Percentiles rank a stretch among this genome's conserved stretches.
Evolutionary conservation across 2,888 invertebrate species (phyloP).

Genomic region (Cryptocephalus moraei): DNA sequence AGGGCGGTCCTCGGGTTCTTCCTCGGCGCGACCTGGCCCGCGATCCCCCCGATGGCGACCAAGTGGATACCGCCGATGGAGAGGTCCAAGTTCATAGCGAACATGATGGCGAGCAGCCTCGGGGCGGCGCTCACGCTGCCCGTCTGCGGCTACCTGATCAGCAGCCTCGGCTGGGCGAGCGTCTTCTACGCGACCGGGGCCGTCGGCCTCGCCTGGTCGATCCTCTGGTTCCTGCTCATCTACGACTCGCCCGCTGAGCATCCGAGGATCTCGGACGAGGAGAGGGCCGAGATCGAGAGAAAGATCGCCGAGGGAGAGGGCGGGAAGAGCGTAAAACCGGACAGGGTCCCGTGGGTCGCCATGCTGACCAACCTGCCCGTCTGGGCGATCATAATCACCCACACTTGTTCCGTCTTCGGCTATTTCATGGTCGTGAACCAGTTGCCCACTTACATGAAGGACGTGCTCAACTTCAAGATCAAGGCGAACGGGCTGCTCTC

Average conservation of each 20-base stretch:
- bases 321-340: slow-evolving; percentile 29
- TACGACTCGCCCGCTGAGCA: slow-evolving; percentile 75
- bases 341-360: slow-evolving; percentile 62
- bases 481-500: slow-evolving; percentile 79
- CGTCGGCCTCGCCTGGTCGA: slow-evolving; percentile 69
- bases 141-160: slow-evolving; percentile 72
- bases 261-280: slow-evolving; percentile 67
- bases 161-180: slow-evolving; percentile 75
- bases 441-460: slow-evolving; percentile 76
- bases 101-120: slow-evolving; percentile 86
- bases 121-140: slow-evolving; percentile 90
- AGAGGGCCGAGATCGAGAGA: slow-evolving; percentile 55
- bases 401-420: slow-evolving; percentile 75
- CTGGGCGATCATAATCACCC: slow-evolving; percentile 78
- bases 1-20: slow-evolving; percentile 49
- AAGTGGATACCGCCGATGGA: slow-evolving; percentile 93
- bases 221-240: slow-evolving; percentile 69
- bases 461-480: slow-evolving; percentile 65
- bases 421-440: slow-evolving; percentile 84
- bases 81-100: slow-evolving; percentile 84
- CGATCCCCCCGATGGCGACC: slow-evolving; percentile 86
- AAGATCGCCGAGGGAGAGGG: slow-evolving; percentile 44
- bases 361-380: slow-evolving; percentile 64
- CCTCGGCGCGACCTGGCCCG: slow-evolving; percentile 83
- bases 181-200: slow-evolving; percentile 80